Percentiles rank a stretch among this genome's conserved stretches.
Conservation (phyloP, 1,140 invertebrate species). For the Akabosia matsudoensis region DNA sequence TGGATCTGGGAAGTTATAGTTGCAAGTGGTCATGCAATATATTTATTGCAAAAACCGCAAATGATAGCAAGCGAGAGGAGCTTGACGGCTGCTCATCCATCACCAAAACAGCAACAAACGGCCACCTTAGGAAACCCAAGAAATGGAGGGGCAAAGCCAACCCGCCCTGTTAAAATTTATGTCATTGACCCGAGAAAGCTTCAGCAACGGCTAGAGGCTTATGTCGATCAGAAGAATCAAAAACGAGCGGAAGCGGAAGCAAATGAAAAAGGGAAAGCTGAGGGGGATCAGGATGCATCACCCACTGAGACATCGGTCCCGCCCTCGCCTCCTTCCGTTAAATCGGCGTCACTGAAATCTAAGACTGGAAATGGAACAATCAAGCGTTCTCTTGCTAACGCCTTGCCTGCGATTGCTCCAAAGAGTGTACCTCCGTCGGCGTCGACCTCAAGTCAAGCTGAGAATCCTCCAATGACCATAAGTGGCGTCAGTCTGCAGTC, state of each 20-base stretch:
- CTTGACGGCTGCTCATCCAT: neutral
- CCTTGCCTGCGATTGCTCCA: neutral
- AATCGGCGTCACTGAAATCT: neutral
- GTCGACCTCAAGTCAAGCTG: neutral
- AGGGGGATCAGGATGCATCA: neutral
- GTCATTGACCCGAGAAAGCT: conserved; percentile 36
- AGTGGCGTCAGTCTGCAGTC: neutral
- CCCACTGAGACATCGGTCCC: neutral
- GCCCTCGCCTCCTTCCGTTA: neutral
- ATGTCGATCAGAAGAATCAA: conserved; percentile 4
- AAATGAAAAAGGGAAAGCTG: neutral
- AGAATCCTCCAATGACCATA: neutral
- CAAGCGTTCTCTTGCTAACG: neutral
- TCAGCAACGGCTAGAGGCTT: conserved; percentile 22
- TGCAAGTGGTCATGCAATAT: neutral
- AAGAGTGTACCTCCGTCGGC: neutral
- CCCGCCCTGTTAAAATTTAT: conserved; percentile 29
- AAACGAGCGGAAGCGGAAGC: neutral
- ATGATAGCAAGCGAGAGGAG: conserved; percentile 11
- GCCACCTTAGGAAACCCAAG: neutral
- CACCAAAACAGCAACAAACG: neutral
- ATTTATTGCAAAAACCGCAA: neutral
- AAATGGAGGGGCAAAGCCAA: neutral
- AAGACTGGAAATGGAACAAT: neutral
- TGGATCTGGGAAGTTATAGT: neutral